A percentile compares a stretch with the other conserved stretches of the same genome.
These are phyloP conservation scores for Lanius ludovicianus DNA, from an alignment of 2,113 vertebrate genomes.

Conservation along the genomic window DNA sequence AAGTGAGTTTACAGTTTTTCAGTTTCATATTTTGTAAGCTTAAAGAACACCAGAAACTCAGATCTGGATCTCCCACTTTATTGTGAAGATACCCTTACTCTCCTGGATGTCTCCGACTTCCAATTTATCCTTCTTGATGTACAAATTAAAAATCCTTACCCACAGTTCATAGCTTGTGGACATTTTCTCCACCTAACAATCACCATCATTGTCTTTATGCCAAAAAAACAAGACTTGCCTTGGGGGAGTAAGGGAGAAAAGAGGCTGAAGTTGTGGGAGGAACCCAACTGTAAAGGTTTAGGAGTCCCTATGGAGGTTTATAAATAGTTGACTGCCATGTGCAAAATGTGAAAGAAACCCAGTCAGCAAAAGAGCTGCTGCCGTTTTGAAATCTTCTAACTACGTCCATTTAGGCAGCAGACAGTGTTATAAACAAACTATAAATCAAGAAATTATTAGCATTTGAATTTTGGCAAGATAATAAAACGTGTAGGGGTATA, in stretches of 20 bases:
- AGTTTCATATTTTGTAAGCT: background rate
- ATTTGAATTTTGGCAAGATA: slow-evolving; percentile 74
- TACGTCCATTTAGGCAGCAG: slow-evolving; percentile 34
- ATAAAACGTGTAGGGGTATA: slow-evolving; percentile 66
- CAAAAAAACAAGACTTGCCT: slow-evolving; percentile 35
- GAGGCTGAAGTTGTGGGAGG: slow-evolving; percentile 34
- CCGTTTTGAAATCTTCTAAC: slow-evolving; percentile 62
- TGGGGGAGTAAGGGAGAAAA: slow-evolving; percentile 16
- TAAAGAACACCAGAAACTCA: background rate
- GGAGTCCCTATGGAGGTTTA: slow-evolving; percentile 50
- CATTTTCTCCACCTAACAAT: slow-evolving; percentile 35
- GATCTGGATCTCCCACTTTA: background rate
- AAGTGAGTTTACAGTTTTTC: background rate
- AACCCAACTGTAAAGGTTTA: slow-evolving; percentile 44
- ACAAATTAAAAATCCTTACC: slow-evolving; percentile 56
- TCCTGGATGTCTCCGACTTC: background rate
- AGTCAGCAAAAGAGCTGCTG: slow-evolving; percentile 47
- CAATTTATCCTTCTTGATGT: slow-evolving; percentile 34
- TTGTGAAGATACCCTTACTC: background rate
- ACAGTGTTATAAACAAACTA: slow-evolving; percentile 70
- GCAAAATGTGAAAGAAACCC: slow-evolving; percentile 61
- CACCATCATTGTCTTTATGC: slow-evolving; percentile 10
- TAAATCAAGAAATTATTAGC: slow-evolving; percentile 75
- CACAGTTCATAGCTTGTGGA: slow-evolving; percentile 13
- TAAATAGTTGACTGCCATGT: slow-evolving; percentile 50